These are phyloP conservation scores for Aphrocallistes beatrix DNA, from an alignment of 37 sponge, comb jelly and placozoan species.

Conservation along the genomic window DNA sequence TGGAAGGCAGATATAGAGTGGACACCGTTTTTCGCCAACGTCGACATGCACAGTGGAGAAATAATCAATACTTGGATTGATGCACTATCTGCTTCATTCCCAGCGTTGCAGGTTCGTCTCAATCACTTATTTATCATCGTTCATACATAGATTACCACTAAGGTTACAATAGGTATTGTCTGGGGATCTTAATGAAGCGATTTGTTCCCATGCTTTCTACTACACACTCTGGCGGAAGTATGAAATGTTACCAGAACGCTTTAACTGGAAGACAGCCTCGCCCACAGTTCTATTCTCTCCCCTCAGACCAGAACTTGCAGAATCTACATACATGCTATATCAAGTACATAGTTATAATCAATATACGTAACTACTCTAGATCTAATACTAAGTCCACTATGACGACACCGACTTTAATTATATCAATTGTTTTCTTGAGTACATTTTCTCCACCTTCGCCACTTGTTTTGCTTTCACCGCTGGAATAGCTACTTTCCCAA, in stretches of 20 bases:
- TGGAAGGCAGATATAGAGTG: not conserved
- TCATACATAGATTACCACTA: not conserved
- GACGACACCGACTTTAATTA: too few species aligned
- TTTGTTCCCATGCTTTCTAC: constrained; percentile 83
- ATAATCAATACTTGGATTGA: constrained; percentile 77
- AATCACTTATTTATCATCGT: not conserved
- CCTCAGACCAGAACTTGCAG: constrained; percentile 86
- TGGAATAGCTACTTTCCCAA: too few species aligned
- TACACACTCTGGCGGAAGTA: constrained; percentile 87
- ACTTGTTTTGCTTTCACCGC: too few species aligned
- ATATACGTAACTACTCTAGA: too few species aligned
- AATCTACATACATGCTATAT: constrained; percentile 89
- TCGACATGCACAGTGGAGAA: constrained; percentile 71
- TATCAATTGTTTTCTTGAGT: too few species aligned
- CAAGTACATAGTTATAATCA: constrained; percentile 52
- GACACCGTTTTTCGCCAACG: constrained; percentile 57
- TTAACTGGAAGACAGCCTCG: constrained; percentile 53
- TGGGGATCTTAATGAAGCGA: constrained; percentile 85
- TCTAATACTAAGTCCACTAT: too few species aligned
- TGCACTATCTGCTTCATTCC: constrained; percentile 83
- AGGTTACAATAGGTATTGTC: constrained; percentile 50
- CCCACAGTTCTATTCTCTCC: constrained; percentile 81
- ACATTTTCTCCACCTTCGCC: too few species aligned
- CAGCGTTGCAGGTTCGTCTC: constrained; percentile 59
- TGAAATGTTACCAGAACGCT: constrained; percentile 82